These are phyloP conservation scores for Centropus unirufus DNA, from an alignment of 2,113 vertebrate species.

Conservation along the genomic window DNA sequence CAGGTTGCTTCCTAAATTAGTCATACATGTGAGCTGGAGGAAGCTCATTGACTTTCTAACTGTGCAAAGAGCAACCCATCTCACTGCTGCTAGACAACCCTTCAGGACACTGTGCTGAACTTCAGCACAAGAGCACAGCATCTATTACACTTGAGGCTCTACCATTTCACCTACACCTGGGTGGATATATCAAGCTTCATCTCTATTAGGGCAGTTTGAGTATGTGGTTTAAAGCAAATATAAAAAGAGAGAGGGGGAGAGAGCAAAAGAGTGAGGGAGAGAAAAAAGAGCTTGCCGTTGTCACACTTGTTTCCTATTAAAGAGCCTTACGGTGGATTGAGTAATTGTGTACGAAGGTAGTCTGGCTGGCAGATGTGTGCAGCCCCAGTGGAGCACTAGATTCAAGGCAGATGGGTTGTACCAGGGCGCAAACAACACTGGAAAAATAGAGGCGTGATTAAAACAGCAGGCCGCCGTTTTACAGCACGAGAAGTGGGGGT, in stretches of 20 bases:
- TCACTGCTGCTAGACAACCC: constrained; percentile 59
- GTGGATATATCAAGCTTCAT: constrained; percentile 80
- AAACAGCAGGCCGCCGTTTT: constrained; percentile 79
- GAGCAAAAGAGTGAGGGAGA: not conserved
- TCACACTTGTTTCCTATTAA: constrained; percentile 88
- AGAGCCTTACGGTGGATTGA: constrained; percentile 81
- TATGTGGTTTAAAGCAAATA: constrained; percentile 62
- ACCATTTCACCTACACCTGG: constrained; percentile 84
- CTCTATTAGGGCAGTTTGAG: constrained; percentile 75
- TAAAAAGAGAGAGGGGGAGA: not conserved
- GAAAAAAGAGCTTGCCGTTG: constrained; percentile 71
- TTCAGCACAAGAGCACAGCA: constrained; percentile 74
- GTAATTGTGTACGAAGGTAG: constrained; percentile 84
- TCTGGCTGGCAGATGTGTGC: constrained; percentile 87
- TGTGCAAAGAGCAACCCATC: constrained; percentile 64
- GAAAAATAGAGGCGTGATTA: constrained; percentile 79
- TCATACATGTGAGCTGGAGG: constrained; percentile 51
- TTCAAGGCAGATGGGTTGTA: constrained; percentile 81
- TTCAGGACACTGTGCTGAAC: constrained; percentile 68
- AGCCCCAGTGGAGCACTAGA: constrained; percentile 81
- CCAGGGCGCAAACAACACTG: constrained; percentile 80
- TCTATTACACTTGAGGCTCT: constrained; percentile 74
- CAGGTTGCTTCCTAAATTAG: constrained; percentile 74
- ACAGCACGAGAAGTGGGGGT: constrained; percentile 63
- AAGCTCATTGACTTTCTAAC: constrained; percentile 64